Evolutionary conservation across 2,888 invertebrate genomes (phyloP).

Genomic region (Phengaris alcon): DNA sequence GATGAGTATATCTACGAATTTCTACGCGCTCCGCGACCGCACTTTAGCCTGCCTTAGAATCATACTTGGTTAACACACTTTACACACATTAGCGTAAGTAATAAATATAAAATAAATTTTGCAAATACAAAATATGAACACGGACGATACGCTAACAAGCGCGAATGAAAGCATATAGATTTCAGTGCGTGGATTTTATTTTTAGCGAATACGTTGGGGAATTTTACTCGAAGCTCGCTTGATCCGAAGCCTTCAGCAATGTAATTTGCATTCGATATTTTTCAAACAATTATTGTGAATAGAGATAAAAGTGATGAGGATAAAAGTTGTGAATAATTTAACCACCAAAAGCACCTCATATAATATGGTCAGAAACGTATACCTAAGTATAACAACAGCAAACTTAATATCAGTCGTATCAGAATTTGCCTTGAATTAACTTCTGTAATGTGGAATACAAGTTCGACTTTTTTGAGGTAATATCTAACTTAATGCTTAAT

Average conservation of each 20-base stretch:
- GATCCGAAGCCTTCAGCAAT: background rate
- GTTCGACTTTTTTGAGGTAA: too few species aligned
- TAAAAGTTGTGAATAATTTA: background rate
- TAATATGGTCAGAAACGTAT: background rate
- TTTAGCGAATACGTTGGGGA: background rate
- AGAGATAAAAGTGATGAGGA: slow-evolving; percentile 8
- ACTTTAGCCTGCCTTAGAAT: too few species aligned
- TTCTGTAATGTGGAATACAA: too few species aligned
- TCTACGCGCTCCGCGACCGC: too few species aligned
- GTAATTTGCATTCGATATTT: background rate
- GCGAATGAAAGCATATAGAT: background rate
- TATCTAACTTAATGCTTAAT: too few species aligned
- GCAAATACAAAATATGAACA: background rate
- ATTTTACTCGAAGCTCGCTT: background rate
- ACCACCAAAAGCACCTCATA: background rate
- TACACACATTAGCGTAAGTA: background rate
- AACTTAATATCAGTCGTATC: too few species aligned
- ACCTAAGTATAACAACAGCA: too few species aligned
- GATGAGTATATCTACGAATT: too few species aligned
- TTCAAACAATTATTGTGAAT: background rate
- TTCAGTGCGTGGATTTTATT: slow-evolving; percentile 8
- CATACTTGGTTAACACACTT: too few species aligned
- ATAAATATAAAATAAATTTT: background rate
- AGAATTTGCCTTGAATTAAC: too few species aligned
- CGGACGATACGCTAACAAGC: slow-evolving; percentile 1